phyloP scores from a whole-genome alignment of 2,888 invertebrate genomes.

The Horisme vitalbata region DNA sequence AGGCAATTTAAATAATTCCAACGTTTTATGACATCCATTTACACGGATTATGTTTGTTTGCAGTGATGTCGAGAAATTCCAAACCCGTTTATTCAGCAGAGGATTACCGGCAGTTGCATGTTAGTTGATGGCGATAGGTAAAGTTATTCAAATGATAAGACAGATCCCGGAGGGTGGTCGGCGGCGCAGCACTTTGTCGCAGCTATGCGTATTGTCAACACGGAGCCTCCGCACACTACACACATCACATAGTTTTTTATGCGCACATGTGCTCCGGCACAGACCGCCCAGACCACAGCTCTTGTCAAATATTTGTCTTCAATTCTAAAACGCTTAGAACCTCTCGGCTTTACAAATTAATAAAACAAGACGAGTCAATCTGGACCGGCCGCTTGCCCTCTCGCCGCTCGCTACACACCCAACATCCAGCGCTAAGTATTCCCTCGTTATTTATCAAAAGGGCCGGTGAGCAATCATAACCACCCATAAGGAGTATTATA shows the following conservation, averaged over 20 bases:
- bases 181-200: slow-evolving; percentile 55
- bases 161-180: slow-evolving; percentile 59
- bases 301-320: slow-evolving; percentile 76
- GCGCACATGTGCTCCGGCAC: slow-evolving; percentile 65
- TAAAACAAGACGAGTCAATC: slow-evolving; percentile 60
- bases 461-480: slow-evolving; percentile 34
- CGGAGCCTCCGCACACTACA: slow-evolving; percentile 57
- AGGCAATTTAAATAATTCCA: slow-evolving; percentile 7
- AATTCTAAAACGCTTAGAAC: slow-evolving; percentile 76
- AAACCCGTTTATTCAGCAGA: slow-evolving; percentile 27
- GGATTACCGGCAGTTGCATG: slow-evolving; percentile 20
- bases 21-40: slow-evolving; percentile 8
- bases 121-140: slow-evolving; percentile 36
- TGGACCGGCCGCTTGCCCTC: slow-evolving; percentile 32
- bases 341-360: slow-evolving; percentile 62
- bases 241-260: slow-evolving; percentile 71
- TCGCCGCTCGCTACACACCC: slow-evolving; percentile 24
- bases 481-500: slow-evolving; percentile 37
- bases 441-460: slow-evolving; percentile 25
- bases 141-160: slow-evolving; percentile 50
- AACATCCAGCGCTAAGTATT: slow-evolving; percentile 19
- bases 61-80: slow-evolving; percentile 29
- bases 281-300: slow-evolving; percentile 70
- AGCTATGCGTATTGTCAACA: slow-evolving; percentile 81
- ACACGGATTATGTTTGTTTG: slow-evolving; percentile 26